Percentiles rank a stretch among this genome's conserved stretches.
These are phyloP conservation scores for Notothenia coriiceps DNA, from an alignment of 2,113 vertebrate genomes.

Conservation along the genomic window DNA sequence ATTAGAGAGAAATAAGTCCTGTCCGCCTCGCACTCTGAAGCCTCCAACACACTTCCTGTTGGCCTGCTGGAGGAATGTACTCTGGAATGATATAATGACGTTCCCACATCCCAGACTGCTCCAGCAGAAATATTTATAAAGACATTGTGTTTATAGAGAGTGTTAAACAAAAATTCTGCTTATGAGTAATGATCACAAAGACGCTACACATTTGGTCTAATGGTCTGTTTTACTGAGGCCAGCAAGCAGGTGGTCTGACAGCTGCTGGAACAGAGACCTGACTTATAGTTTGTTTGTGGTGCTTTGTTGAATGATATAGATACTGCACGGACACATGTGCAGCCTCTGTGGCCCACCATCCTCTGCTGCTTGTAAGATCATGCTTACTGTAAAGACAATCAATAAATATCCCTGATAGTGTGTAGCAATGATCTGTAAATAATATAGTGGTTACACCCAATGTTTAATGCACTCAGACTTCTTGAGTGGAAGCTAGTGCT, in stretches of 20 bases:
- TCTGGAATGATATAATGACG: conserved; percentile 65
- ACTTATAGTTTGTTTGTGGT: conserved; percentile 16
- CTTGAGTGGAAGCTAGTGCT: background rate
- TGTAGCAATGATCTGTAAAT: background rate
- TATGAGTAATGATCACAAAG: conserved; percentile 43
- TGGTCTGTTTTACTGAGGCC: conserved; percentile 20
- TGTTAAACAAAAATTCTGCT: conserved; percentile 5
- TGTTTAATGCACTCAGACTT: background rate
- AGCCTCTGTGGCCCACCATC: background rate
- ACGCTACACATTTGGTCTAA: conserved; percentile 17
- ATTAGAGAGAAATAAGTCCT: conserved; percentile 54
- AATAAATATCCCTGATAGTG: background rate
- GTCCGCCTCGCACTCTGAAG: conserved; percentile 43
- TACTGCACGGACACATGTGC: conserved; percentile 14
- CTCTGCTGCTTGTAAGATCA: background rate
- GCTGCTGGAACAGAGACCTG: conserved; percentile 42
- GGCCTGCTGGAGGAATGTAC: conserved; percentile 56
- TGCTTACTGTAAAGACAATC: background rate
- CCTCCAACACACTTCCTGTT: conserved; percentile 63
- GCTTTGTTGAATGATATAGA: conserved; percentile 18
- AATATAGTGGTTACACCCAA: background rate
- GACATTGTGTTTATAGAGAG: conserved; percentile 49
- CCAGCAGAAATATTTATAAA: conserved; percentile 48
- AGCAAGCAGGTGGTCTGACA: conserved; percentile 60
- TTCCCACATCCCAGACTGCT: conserved; percentile 48